Conservation (phyloP, 2,113 vertebrate genomes). For the Synodontis membranacea region DNA sequence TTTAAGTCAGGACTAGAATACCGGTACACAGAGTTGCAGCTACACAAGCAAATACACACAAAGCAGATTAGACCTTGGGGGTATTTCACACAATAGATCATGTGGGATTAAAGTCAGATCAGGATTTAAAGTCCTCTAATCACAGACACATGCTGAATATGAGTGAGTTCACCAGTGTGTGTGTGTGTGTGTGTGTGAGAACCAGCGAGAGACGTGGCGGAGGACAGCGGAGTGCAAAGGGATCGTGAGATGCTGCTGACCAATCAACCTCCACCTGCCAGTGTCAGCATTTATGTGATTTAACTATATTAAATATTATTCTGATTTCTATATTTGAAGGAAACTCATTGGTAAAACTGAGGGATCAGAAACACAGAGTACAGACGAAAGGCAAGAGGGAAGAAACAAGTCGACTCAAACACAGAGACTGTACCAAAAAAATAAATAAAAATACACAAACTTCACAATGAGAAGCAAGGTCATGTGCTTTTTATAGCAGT, state of each 20-base stretch:
- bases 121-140: constrained; percentile 57
- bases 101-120: constrained; percentile 54
- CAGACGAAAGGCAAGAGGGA: no score
- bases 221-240: not conserved
- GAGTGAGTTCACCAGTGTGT: not conserved
- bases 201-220: no score
- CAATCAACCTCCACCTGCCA: not conserved
- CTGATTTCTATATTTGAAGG: not conserved
- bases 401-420: not conserved
- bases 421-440: not conserved
- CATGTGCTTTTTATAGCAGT: not conserved
- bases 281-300: not conserved
- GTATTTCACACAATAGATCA: constrained; percentile 56
- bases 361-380: no score
- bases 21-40: no score
- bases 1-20: no score
- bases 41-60: constrained; percentile 45
- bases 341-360: not conserved
- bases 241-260: not conserved
- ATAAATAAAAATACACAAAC: no score
- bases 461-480: not conserved
- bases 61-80: constrained; percentile 73
- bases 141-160: constrained; percentile 43
- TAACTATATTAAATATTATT: not conserved
- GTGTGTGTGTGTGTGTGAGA: no score